Percentiles rank a stretch among this genome's conserved stretches.
phyloP scores from a whole-genome alignment of 2,113 vertebrate species.

The Todiramphus chloris region DNA sequence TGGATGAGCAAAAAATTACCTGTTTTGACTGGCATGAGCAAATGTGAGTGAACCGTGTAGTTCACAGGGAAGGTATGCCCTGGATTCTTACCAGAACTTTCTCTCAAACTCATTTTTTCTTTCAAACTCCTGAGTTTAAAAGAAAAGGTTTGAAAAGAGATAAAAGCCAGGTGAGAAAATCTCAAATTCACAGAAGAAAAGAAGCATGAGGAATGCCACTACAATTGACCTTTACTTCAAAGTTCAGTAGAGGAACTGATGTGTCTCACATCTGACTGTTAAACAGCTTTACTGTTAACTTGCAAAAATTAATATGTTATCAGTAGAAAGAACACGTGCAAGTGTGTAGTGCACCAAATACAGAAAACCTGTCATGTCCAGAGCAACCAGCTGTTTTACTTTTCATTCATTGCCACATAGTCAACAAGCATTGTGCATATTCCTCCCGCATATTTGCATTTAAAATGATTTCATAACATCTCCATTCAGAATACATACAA shows the following conservation, averaged over 20 bases:
- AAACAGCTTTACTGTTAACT: background rate
- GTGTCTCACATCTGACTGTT: background rate
- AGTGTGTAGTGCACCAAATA: background rate
- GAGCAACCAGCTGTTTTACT: background rate
- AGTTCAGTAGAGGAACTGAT: background rate
- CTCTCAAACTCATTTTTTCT: too few relatives aligned
- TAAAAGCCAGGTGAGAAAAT: background rate
- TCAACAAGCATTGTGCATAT: background rate
- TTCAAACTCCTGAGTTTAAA: background rate
- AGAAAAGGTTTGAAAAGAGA: background rate
- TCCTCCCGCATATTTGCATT: background rate
- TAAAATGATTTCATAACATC: background rate
- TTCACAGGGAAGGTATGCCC: background rate
- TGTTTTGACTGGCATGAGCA: background rate
- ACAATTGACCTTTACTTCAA: background rate
- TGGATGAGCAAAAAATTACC: background rate
- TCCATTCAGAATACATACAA: background rate
- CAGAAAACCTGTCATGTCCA: background rate
- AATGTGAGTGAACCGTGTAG: background rate
- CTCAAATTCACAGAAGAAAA: background rate
- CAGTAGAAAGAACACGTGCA: accelerated
- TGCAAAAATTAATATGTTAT: conserved; percentile 2
- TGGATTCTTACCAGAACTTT: background rate
- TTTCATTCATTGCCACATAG: background rate
- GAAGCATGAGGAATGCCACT: background rate